Evolutionary conservation across 2,888 invertebrate genomes (phyloP).

Genomic region (Salticus scenicus): DNA sequence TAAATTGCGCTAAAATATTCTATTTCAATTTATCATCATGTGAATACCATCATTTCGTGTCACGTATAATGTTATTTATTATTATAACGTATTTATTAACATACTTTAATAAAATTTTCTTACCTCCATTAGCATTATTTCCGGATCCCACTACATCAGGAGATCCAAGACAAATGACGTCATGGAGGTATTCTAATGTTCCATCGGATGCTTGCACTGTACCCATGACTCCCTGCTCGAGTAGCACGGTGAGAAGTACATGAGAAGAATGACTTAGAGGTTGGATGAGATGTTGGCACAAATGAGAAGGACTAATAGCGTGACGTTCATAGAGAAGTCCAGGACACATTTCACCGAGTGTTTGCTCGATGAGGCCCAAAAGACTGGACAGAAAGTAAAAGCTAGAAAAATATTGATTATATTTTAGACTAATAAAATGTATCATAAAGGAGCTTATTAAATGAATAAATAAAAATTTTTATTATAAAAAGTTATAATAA

Average conservation of each 20-base stretch:
- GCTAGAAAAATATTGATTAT: slow-evolving; percentile 74
- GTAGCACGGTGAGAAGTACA: slow-evolving; percentile 26
- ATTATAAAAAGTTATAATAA: too few relatives aligned
- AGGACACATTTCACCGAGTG: slow-evolving; percentile 81
- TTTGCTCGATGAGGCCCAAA: slow-evolving; percentile 81
- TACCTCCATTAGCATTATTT: background rate
- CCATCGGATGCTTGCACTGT: slow-evolving; percentile 31
- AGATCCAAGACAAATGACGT: slow-evolving; percentile 56
- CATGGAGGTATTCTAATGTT: slow-evolving; percentile 23
- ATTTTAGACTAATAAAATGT: too few relatives aligned
- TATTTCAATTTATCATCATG: too few relatives aligned
- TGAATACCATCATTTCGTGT: too few relatives aligned
- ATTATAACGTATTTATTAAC: too few relatives aligned
- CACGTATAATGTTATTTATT: too few relatives aligned
- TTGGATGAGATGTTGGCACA: slow-evolving; percentile 76
- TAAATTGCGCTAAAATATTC: too few relatives aligned
- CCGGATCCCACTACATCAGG: slow-evolving; percentile 31
- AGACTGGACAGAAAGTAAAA: slow-evolving; percentile 84
- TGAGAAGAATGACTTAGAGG: slow-evolving; percentile 54
- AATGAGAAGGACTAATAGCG: slow-evolving; percentile 81
- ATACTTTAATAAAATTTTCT: too few relatives aligned
- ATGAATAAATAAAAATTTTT: too few relatives aligned
- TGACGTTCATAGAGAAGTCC: slow-evolving; percentile 82
- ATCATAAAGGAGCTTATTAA: too few relatives aligned
- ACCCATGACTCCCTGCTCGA: slow-evolving; percentile 42